These are phyloP conservation scores for Molothrus aeneus DNA, from an alignment of 2,797 vertebrate genomes.

Conservation along the genomic window DNA sequence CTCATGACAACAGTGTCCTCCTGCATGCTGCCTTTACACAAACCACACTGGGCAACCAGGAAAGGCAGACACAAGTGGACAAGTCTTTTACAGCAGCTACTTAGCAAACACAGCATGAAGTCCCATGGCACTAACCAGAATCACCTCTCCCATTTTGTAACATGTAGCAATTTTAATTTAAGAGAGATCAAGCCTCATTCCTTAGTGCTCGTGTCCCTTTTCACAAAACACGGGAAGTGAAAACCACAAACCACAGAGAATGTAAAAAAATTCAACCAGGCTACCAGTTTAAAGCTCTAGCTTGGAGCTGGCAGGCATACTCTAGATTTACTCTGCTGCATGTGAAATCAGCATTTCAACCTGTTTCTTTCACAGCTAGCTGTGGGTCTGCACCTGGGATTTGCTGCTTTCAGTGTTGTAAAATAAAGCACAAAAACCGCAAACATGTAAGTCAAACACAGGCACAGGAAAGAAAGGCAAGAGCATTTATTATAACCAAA, in stretches of 20 bases:
- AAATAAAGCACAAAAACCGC: background rate
- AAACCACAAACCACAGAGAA: constrained; percentile 15
- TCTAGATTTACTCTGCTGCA: background rate
- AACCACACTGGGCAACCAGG: background rate
- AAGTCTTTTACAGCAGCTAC: background rate
- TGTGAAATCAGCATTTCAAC: background rate
- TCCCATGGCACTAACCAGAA: background rate
- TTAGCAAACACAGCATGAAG: background rate
- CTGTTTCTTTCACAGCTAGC: constrained; percentile 10
- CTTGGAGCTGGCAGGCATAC: background rate
- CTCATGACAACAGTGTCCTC: rapidly evolving
- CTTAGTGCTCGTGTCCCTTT: background rate
- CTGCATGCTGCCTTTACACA: background rate
- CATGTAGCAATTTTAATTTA: background rate
- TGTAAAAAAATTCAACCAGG: background rate
- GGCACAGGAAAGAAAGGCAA: background rate
- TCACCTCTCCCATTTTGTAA: background rate
- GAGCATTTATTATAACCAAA: constrained; percentile 30
- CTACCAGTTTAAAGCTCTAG: background rate
- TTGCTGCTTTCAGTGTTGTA: constrained; percentile 25
- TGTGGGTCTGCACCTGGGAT: constrained; percentile 17
- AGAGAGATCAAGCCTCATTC: background rate
- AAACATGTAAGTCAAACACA: background rate
- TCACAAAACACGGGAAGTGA: background rate
- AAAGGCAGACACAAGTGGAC: background rate